phyloP scores from a whole-genome alignment of 2,113 vertebrate genomes.

The Pseudorectes ferrugineus region DNA sequence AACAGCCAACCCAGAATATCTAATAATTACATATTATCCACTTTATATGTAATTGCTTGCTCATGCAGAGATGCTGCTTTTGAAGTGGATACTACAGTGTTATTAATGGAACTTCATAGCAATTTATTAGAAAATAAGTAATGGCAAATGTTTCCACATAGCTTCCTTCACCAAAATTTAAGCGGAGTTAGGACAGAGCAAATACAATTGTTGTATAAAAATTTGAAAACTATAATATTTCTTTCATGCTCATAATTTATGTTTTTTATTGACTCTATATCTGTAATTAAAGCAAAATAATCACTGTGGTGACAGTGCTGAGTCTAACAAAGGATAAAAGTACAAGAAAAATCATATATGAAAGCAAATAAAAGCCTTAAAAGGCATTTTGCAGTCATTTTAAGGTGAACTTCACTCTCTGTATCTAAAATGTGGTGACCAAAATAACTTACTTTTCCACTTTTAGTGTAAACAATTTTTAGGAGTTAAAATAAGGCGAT shows the following conservation, averaged over 20 bases:
- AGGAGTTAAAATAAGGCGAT: background rate
- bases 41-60: background rate
- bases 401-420: background rate
- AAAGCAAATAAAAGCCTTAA: background rate
- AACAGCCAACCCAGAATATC: background rate
- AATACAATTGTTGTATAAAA: background rate
- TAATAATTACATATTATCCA: constrained; percentile 39
- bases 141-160: background rate
- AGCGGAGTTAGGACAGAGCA: background rate
- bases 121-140: constrained; percentile 2
- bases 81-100: background rate
- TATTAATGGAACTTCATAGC: background rate
- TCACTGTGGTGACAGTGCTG: background rate
- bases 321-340: background rate
- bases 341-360: background rate
- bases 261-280: background rate
- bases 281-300: background rate
- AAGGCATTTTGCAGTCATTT: background rate
- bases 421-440: background rate
- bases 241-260: background rate
- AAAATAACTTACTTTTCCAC: background rate
- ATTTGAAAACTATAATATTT: background rate
- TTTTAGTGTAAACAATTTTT: background rate
- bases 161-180: background rate
- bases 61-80: background rate